Evolutionary conservation across 2,888 invertebrate genomes (phyloP), one percentile per base, ranked within the genome.

Genomic region (Drosophila neonasuta): DNA sequence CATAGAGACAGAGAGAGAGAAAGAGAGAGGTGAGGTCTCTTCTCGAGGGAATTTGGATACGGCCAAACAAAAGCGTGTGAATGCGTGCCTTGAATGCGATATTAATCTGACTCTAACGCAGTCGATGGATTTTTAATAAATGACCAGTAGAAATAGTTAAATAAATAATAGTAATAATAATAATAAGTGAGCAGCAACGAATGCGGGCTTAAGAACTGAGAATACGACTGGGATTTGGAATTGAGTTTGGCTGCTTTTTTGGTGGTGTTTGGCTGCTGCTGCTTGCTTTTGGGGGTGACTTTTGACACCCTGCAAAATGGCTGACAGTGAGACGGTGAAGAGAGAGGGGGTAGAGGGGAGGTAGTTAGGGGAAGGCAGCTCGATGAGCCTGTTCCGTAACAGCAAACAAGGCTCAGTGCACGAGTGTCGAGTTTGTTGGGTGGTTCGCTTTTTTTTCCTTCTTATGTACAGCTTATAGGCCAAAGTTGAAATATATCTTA

Each of bases 11-110:
- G 6, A 6, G 6, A 6, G 24, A 24, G 24, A 24, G 24, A 20
- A 0, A 20, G 1, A 54, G 50, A 45, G 24, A 24, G 24, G 24
- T 24, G 24, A 24, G 24, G 24, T 60, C 42, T 60, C 42, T 67
- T 77, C 83, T 69, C 65, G 62, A 70, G 84, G 86, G 84, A 84
- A 82, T 86, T 84, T 82, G 82, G 86, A 80, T 84, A 80, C 82
- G 86, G 86, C 50, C 63, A 13, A 41, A 15, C 65, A 75, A 79
- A 78, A 71, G 81, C 86, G 80, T 82, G 83, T 80, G 82, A 77
- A 83, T 82, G 86, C 82, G 83, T 82, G 84, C 63, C 78, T 72
- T 60, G 80, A 74, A 79, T 86, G 50, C 68, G 77, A 78, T 80
- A 86, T 84, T 79, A 77, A 84, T 81, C 85, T 81, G 55, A 24